phyloP scores from a whole-genome alignment of 2,888 invertebrate genomes.

The Mongoloraphidia duomilia region DNA sequence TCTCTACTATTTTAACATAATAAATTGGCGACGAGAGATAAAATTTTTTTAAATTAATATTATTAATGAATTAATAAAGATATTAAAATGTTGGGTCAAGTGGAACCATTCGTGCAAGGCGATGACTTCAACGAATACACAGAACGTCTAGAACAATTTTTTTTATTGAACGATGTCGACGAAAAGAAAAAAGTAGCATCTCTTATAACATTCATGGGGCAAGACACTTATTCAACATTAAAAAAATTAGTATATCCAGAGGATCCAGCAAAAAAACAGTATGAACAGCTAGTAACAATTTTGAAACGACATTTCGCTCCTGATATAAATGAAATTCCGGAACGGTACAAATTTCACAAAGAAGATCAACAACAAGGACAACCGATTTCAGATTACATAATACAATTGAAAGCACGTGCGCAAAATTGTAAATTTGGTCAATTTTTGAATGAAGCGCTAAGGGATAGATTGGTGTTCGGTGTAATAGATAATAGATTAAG shows the following conservation, averaged over 20 bases:
- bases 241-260: neutral
- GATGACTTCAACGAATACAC: too few relatives aligned
- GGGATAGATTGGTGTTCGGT: constrained; percentile 13
- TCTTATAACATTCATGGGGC: neutral
- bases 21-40: too few relatives aligned
- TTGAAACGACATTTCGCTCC: neutral
- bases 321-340: constrained; percentile 7
- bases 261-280: neutral
- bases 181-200: neutral
- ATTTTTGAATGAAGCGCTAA: constrained; percentile 12
- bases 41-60: too few relatives aligned
- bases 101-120: too few relatives aligned
- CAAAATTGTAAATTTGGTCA: constrained; percentile 11
- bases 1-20: too few relatives aligned
- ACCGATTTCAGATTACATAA: constrained; percentile 11
- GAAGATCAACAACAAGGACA: constrained; percentile 11
- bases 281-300: neutral
- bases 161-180: too few relatives aligned
- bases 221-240: neutral
- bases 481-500: constrained; percentile 10
- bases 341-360: constrained; percentile 14
- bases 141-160: too few relatives aligned
- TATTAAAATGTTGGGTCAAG: too few relatives aligned
- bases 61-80: too few relatives aligned
- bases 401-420: constrained; percentile 11